A percentile compares a stretch with the other conserved stretches of the same genome.
These are phyloP conservation scores for Macrotis lagotis DNA, from an alignment of 2,113 vertebrate genomes.

Conservation along the genomic window DNA sequence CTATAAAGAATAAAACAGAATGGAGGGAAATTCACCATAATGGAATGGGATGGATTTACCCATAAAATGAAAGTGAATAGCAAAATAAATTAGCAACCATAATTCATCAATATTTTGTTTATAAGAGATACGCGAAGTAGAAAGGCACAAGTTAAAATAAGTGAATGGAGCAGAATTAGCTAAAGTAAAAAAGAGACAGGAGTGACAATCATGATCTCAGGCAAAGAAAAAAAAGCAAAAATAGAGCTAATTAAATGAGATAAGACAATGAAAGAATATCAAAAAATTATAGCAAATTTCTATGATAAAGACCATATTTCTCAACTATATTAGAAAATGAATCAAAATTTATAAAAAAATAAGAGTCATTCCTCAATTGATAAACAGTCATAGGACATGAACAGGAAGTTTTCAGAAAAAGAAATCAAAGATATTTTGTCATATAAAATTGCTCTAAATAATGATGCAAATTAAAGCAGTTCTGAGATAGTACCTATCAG, in stretches of 20 bases:
- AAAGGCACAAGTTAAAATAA: too few relatives aligned
- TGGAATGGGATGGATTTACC: too few relatives aligned
- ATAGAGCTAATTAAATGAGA: background rate
- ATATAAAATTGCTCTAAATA: background rate
- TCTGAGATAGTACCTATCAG: background rate
- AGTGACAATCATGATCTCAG: too few relatives aligned
- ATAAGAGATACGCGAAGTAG: too few relatives aligned
- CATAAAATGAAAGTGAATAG: too few relatives aligned
- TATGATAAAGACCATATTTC: background rate
- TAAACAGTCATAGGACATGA: background rate
- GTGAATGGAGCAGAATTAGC: too few relatives aligned
- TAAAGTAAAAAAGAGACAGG: too few relatives aligned
- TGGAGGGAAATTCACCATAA: too few relatives aligned
- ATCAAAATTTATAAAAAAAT: background rate
- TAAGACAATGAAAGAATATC: background rate
- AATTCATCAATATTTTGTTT: too few relatives aligned
- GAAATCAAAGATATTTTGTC: background rate
- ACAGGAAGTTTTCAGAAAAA: background rate
- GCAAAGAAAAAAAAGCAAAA: too few relatives aligned
- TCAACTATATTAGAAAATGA: background rate
- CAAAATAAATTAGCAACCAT: too few relatives aligned
- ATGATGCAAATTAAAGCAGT: background rate
- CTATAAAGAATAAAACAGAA: background rate
- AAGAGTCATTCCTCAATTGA: background rate
- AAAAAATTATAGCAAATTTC: background rate